Base-by-base conservation (phyloP, 2,888 invertebrate genomes). In the Noctua fimbriata region DNA sequence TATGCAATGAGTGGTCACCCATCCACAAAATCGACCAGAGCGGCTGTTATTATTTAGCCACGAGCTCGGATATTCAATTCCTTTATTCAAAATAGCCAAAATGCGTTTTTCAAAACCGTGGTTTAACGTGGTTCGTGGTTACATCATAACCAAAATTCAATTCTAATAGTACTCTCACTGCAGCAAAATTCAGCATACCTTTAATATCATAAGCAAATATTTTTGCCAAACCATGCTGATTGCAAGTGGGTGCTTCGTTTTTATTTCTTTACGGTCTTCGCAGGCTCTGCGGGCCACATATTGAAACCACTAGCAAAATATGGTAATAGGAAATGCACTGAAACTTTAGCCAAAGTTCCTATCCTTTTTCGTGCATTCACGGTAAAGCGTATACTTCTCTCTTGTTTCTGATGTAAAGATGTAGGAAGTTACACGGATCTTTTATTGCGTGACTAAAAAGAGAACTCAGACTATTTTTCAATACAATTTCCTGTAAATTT, bases 241-340 rank as follows among this genome's bases (percentile, higher is more conserved):
- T 84, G 66, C 73, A 67, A 73, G 79, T 78, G 47, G 73, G 79
- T 84, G 21, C 73, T 84, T 84, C 44, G 18, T 36, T 84, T 87
- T 84, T 84, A 87, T 87, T 73, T 32, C 73, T 44, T 49, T 32
- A 84, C 66, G 44, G 67, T 71, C 32, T 14, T 24, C 6, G 47
- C 71, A 41, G 55, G 28, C 76, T 55, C 41, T 77, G 58, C 47
- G 32, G 21, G 16, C 77, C 55, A 32, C 58, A 78, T 87, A 84
- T 84, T 84, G 79, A 84, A 84, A 74, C 87, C 87, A 55, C 70
- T 60, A 24, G 16, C 70, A 70, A 84, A 78, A 79, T 87, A 87
- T 78, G 73, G 32, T 73, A 84, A 73, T 87, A 44, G 18, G 63
- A 47, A 58, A 73, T 84, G 71, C 73, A 84, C 66, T 70, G 67